A percentile compares a stretch with the other conserved stretches of the same genome.
phyloP scores from a whole-genome alignment of 2,888 invertebrate species.

The Anagyrus pseudococci region DNA sequence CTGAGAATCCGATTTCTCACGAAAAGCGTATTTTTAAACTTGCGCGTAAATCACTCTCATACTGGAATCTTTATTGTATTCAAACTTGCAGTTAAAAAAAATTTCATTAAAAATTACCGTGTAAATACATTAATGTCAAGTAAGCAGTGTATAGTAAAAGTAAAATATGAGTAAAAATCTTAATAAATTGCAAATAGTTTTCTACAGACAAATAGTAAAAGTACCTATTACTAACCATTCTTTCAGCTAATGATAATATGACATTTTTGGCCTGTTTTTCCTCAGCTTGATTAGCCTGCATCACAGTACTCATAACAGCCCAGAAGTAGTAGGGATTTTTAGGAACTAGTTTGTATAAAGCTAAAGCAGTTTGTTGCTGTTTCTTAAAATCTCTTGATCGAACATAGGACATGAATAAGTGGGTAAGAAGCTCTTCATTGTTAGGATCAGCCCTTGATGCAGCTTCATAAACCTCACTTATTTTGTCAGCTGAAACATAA shows the following conservation, averaged over 20 bases:
- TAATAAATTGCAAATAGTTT: too few species aligned
- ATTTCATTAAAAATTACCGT: neutral
- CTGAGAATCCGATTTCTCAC: too few species aligned
- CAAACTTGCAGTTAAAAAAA: too few species aligned
- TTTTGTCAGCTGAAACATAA: constrained; percentile 77
- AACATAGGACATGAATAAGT: constrained; percentile 96
- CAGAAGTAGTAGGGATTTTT: constrained; percentile 98
- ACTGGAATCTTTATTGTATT: too few species aligned
- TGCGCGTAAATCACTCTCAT: too few species aligned
- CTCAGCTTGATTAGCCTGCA: constrained; percentile 74
- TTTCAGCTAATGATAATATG: constrained; percentile 85
- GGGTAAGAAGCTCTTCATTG: constrained; percentile 91
- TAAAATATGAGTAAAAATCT: too few species aligned
- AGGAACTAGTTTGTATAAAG: constrained; percentile 87
- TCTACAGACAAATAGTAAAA: too few species aligned
- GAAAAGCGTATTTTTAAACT: too few species aligned
- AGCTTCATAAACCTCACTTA: constrained; percentile 87
- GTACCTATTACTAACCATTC: constrained; percentile 85
- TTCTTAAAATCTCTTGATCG: constrained; percentile 87
- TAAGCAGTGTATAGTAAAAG: too few species aligned
- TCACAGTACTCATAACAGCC: constrained; percentile 95
- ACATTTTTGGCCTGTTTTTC: constrained; percentile 68
- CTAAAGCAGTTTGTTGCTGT: constrained; percentile 89
- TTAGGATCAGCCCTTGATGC: constrained; percentile 85
- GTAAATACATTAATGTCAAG: neutral